phyloP scores from a whole-genome alignment of 1,140 invertebrate genomes.

The Helicoverpa zea region DNA sequence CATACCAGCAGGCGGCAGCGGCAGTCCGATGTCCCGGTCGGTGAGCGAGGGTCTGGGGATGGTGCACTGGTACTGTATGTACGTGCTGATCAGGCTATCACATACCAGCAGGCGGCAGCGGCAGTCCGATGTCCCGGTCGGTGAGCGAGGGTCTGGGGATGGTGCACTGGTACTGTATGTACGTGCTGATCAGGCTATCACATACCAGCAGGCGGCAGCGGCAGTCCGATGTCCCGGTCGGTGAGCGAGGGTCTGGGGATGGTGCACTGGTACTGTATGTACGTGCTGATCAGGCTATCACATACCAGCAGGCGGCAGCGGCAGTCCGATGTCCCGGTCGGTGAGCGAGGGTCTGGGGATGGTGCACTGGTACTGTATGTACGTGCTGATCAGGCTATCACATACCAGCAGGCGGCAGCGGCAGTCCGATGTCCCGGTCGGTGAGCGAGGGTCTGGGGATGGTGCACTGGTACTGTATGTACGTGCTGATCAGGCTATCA shows the following conservation, averaged over 20 bases:
- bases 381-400: conserved; percentile 91
- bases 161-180: no score
- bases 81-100: no score
- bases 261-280: no score
- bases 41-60: conserved; percentile 82
- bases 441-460: conserved; percentile 77
- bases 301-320: no score
- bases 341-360: no score
- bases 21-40: conserved; percentile 74
- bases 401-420: conserved; percentile 73
- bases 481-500: conserved; percentile 91
- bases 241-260: no score
- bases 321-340: no score
- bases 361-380: conserved; percentile 94
- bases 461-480: conserved; percentile 94
- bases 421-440: conserved; percentile 74
- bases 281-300: no score
- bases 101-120: conserved; percentile 73
- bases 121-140: conserved; percentile 74
- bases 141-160: conserved; percentile 89
- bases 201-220: no score
- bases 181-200: no score
- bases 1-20: conserved; percentile 73
- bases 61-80: no score
- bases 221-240: no score